Evolutionary conservation across 1,140 invertebrate species (phyloP).

Genomic region (Ganaspis sp.): DNA sequence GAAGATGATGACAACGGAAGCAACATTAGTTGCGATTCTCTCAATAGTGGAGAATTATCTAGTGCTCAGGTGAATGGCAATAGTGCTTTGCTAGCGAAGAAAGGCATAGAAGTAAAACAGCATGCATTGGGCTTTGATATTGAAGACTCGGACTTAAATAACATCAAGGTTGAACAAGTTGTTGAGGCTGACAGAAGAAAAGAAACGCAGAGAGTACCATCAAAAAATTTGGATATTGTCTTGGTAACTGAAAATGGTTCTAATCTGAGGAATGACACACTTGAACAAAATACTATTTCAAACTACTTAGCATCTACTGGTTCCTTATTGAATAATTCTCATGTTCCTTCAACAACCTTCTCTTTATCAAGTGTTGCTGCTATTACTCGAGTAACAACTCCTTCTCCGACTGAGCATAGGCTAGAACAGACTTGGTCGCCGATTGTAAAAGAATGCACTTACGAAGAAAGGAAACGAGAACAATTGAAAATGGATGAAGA

Average conservation of each 20-base stretch:
- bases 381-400: conserved; percentile 58
- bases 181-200: neutral
- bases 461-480: conserved; percentile 79
- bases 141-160: neutral
- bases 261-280: conserved; percentile 24
- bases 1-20: conserved; percentile 78
- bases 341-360: conserved; percentile 43
- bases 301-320: neutral
- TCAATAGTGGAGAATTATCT: conserved; percentile 80
- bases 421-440: conserved; percentile 48
- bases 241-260: conserved; percentile 35
- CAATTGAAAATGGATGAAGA: conserved; percentile 76
- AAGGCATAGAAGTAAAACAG: conserved; percentile 26
- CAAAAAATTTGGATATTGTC: conserved; percentile 27
- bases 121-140: neutral
- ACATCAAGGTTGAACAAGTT: conserved; percentile 31
- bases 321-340: neutral
- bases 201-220: conserved; percentile 30
- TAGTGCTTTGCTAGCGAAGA: neutral
- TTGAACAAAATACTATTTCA: neutral
- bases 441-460: conserved; percentile 82
- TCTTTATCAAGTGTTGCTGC: conserved; percentile 61
- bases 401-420: conserved; percentile 44
- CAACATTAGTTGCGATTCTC: conserved; percentile 84
- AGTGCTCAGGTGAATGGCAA: neutral